These are phyloP conservation scores for Dysidea cf. avara DNA, from an alignment of 37 sponge, comb jelly and placozoan genomes.

Conservation along the genomic window DNA sequence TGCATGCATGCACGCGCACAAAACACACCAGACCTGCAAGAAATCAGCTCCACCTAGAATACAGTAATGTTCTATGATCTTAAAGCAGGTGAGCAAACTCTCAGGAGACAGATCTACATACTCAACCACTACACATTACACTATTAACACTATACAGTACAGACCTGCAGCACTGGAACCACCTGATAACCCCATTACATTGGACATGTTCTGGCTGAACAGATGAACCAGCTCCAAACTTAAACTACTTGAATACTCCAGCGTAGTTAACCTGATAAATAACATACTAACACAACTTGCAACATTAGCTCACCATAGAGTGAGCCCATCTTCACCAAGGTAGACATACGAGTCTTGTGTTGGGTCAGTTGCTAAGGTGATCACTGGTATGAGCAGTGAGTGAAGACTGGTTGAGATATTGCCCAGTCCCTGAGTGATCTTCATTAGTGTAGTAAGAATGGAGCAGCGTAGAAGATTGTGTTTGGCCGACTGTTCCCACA, in stretches of 20 bases:
- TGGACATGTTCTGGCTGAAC: slow-evolving; percentile 47
- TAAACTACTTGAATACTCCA: slow-evolving; percentile 37
- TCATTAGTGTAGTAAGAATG: slow-evolving; percentile 58
- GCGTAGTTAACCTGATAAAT: slow-evolving; percentile 40
- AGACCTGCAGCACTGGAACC: slow-evolving; percentile 10
- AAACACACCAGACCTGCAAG: slow-evolving; percentile 37
- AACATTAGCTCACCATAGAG: slow-evolving; percentile 44
- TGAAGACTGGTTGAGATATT: slow-evolving; percentile 63
- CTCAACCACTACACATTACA: neutral
- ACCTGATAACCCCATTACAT: slow-evolving; percentile 47
- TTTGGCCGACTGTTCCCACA: slow-evolving; percentile 66
- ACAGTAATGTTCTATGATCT: slow-evolving; percentile 60
- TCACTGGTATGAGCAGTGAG: slow-evolving; percentile 64
- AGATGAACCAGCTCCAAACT: slow-evolving; percentile 55
- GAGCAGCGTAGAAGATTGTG: slow-evolving; percentile 56
- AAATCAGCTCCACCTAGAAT: slow-evolving; percentile 54
- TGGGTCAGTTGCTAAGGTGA: slow-evolving; percentile 58
- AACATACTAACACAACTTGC: neutral
- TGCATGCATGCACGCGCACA: slow-evolving; percentile 33
- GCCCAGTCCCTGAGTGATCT: slow-evolving; percentile 54
- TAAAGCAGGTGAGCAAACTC: slow-evolving; percentile 45
- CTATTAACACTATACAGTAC: neutral
- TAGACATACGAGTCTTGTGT: slow-evolving; percentile 59
- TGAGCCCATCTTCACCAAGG: slow-evolving; percentile 72
- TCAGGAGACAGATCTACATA: slow-evolving; percentile 6